Percentiles rank a stretch among this genome's conserved stretches.
Conservation (phyloP, 2,113 vertebrate genomes). For the Chamaea fasciata region DNA sequence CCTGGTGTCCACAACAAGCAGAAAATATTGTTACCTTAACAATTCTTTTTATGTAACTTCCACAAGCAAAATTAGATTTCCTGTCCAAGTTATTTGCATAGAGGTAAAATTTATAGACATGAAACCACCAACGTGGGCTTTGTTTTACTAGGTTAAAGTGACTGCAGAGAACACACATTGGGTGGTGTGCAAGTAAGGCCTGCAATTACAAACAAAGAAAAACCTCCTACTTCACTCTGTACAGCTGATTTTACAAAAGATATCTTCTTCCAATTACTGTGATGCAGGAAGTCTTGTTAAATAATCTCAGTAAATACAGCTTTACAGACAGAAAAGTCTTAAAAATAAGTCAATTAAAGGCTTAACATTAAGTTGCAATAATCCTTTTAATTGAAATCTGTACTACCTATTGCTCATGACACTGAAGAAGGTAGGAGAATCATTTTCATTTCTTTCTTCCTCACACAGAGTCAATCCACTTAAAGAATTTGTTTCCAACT, state of each 20-base stretch:
- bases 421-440: conserved; percentile 89
- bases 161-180: background rate
- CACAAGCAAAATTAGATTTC: background rate
- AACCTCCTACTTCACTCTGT: background rate
- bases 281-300: background rate
- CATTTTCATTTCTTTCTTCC: conserved; percentile 59
- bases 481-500: background rate
- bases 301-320: background rate
- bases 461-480: background rate
- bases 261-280: background rate
- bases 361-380: background rate
- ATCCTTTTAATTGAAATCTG: background rate
- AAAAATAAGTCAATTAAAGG: background rate
- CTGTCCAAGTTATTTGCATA: background rate
- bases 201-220: background rate
- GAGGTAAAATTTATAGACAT: background rate
- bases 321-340: background rate
- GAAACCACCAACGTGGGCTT: background rate
- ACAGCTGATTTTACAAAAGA: background rate
- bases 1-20: conserved; percentile 66
- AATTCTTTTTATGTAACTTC: background rate
- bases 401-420: conserved; percentile 95
- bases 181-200: background rate
- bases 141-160: background rate
- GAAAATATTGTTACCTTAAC: background rate